phyloP scores from a whole-genome alignment of 2,113 vertebrate genomes.

The Onychostruthus taczanowskii region DNA sequence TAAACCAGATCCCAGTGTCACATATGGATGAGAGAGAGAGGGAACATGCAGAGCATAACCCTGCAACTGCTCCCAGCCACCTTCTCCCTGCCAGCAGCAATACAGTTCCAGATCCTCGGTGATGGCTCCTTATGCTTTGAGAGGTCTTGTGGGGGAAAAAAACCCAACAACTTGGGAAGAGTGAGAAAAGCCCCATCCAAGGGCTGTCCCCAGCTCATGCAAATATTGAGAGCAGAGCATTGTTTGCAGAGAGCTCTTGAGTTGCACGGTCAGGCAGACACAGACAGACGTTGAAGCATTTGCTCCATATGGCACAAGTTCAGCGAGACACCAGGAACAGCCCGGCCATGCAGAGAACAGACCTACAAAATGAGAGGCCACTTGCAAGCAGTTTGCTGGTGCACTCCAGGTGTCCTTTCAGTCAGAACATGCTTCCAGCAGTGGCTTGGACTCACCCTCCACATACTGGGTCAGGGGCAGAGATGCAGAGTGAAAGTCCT shows the following conservation, averaged over 20 bases:
- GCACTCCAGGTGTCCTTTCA: conserved; percentile 51
- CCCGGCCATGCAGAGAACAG: conserved; percentile 51
- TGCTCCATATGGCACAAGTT: conserved; percentile 58
- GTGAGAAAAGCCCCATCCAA: background rate
- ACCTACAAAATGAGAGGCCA: conserved; percentile 19
- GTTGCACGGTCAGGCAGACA: background rate
- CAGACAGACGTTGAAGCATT: conserved; percentile 55
- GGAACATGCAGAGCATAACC: background rate
- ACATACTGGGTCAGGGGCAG: background rate
- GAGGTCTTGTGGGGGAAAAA: accelerated
- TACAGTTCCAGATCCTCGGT: background rate
- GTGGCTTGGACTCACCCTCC: conserved; percentile 4
- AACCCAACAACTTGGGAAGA: background rate
- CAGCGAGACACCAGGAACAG: conserved; percentile 25
- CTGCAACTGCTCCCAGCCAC: background rate
- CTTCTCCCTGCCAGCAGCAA: background rate
- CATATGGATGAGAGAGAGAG: background rate
- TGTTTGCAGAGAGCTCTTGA: background rate
- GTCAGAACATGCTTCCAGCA: conserved; percentile 33
- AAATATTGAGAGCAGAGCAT: background rate
- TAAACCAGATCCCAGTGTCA: background rate
- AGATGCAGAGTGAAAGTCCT: background rate
- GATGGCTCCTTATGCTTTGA: background rate
- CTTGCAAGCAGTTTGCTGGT: conserved; percentile 40
- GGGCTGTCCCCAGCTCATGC: background rate